Evolutionary conservation across 2,113 vertebrate genomes (phyloP).

Genomic region (Stegastes partitus): DNA sequence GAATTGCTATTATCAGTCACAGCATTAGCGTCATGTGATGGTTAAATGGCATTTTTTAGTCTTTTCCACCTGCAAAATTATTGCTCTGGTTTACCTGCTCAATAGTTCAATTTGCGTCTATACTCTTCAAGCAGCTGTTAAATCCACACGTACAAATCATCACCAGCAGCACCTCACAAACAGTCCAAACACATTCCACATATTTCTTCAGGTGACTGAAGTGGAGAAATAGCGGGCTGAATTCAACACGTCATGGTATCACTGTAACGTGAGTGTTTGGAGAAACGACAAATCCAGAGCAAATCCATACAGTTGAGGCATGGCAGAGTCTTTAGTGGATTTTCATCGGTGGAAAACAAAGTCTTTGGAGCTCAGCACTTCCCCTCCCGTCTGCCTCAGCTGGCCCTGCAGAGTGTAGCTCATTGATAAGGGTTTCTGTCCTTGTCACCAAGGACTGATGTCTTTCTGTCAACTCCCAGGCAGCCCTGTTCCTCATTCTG

Average conservation of each 20-base stretch:
- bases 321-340: slow-evolving; percentile 55
- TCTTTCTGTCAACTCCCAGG: slow-evolving; percentile 75
- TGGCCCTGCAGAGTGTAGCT: slow-evolving; percentile 64
- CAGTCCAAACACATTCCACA: not conserved
- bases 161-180: too few relatives aligned
- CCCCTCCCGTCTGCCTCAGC: slow-evolving; percentile 21
- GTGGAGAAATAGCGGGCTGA: not conserved
- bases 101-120: not conserved
- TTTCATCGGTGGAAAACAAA: slow-evolving; percentile 59
- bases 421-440: slow-evolving; percentile 79
- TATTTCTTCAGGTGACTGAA: slow-evolving; percentile 4
- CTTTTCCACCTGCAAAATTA: not conserved
- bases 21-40: too few relatives aligned
- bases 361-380: slow-evolving; percentile 39
- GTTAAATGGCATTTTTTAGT: too few relatives aligned
- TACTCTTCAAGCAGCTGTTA: not conserved
- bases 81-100: too few relatives aligned
- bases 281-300: slow-evolving; percentile 49
- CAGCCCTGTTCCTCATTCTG: slow-evolving; percentile 77
- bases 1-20: too few relatives aligned
- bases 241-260: slow-evolving; percentile 26
- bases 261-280: slow-evolving; percentile 39
- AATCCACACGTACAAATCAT: not conserved
- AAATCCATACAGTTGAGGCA: slow-evolving; percentile 41
- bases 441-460: slow-evolving; percentile 81